A percentile compares a stretch with the other conserved stretches of the same genome.
Evolutionary conservation across 1,140 invertebrate species (phyloP).

Genomic region (Eriocheir sinensis): DNA sequence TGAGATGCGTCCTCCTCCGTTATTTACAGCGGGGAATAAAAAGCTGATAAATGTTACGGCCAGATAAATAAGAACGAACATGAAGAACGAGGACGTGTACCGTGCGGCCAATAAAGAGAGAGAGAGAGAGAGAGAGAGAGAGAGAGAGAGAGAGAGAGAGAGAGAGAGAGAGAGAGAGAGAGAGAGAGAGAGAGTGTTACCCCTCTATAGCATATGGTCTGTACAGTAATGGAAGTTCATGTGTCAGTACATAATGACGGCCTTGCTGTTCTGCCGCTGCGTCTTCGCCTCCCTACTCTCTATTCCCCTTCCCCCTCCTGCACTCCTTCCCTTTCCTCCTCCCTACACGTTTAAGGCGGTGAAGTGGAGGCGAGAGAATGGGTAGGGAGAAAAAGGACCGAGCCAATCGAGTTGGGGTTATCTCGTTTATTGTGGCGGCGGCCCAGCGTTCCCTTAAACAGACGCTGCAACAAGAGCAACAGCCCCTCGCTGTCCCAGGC

Average conservation of each 20-base stretch:
- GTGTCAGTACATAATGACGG: no score
- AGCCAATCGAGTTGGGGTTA: not conserved
- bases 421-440: conserved; percentile 10
- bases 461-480: not conserved
- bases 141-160: not conserved
- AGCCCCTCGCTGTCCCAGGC: not conserved
- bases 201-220: no score
- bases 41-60: not conserved
- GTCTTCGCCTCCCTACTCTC: no score
- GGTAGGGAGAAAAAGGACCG: not conserved
- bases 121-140: no score
- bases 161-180: not conserved
- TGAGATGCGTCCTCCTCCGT: not conserved
- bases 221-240: no score
- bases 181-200: not conserved
- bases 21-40: not conserved
- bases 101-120: not conserved
- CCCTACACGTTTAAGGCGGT: no score
- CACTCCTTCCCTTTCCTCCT: no score
- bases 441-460: not conserved
- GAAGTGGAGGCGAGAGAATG: no score
- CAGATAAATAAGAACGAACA: not conserved
- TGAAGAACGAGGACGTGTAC: not conserved
- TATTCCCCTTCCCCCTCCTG: no score
- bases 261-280: no score